A percentile compares a stretch with the other conserved stretches of the same genome.
These are phyloP conservation scores for Poicephalus meyeri DNA, from an alignment of 2,113 vertebrate genomes.

Conservation along the genomic window DNA sequence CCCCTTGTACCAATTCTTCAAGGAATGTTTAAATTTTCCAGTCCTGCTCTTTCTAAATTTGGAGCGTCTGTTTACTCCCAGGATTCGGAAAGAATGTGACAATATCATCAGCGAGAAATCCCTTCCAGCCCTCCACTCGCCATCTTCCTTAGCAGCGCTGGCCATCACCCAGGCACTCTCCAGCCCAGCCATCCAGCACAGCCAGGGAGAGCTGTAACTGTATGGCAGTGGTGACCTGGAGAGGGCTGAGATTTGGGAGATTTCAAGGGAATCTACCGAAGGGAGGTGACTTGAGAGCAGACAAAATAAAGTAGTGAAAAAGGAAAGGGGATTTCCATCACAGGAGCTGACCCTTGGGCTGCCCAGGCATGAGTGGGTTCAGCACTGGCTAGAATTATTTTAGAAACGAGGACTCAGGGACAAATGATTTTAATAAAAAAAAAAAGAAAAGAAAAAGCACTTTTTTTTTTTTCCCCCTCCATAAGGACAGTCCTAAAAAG, in stretches of 20 bases:
- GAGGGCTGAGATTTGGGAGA: neutral
- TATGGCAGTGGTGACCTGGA: accelerated
- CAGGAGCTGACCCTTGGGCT: neutral
- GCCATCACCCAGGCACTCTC: neutral
- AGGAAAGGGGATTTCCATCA: neutral
- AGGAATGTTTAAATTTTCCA: slow-evolving; percentile 75
- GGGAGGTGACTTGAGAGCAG: neutral
- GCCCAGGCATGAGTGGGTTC: neutral
- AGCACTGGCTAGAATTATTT: neutral
- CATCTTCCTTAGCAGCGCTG: neutral
- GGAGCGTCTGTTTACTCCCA: slow-evolving; percentile 70
- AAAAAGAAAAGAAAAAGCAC: no score
- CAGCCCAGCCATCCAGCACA: neutral
- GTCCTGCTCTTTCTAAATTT: slow-evolving; percentile 73
- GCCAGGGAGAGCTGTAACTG: neutral
- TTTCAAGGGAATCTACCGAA: neutral
- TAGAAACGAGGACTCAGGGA: neutral
- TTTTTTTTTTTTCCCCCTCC: neutral
- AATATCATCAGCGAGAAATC: slow-evolving; percentile 61
- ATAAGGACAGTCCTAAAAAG: neutral
- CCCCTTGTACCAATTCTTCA: slow-evolving; percentile 56
- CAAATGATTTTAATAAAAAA: neutral
- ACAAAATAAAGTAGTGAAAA: neutral
- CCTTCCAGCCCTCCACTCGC: neutral
- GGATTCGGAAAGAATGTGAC: slow-evolving; percentile 73